These are phyloP conservation scores for Amphiura filiformis DNA, from an alignment of 35 echinoderm and acorn worm species.

Conservation along the genomic window DNA sequence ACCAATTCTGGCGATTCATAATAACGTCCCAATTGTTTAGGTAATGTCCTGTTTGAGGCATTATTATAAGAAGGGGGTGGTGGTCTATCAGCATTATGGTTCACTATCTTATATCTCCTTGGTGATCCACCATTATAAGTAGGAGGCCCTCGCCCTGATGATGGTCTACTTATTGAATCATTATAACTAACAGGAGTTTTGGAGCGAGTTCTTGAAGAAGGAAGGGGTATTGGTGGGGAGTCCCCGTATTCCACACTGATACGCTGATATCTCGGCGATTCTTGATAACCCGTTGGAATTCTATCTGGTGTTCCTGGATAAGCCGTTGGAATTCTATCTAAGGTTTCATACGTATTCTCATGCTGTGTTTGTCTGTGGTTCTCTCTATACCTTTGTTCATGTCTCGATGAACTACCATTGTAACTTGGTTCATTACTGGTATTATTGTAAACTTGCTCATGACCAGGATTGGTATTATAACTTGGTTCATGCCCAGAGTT, in stretches of 20 bases:
- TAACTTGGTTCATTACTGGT: too few species aligned
- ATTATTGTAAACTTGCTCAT: not conserved
- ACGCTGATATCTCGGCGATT: not conserved
- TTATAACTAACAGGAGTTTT: constrained; percentile 10
- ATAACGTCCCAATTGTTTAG: constrained; percentile 49
- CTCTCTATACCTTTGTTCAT: not conserved
- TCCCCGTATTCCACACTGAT: not conserved
- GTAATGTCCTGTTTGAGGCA: constrained; percentile 22
- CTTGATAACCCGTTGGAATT: not conserved
- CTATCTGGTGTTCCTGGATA: not conserved
- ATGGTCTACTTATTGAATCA: not conserved
- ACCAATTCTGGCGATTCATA: constrained; percentile 73
- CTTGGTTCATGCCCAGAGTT: not conserved
- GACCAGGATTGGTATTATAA: not conserved
- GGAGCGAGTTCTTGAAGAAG: not conserved
- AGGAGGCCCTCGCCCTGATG: constrained; percentile 19
- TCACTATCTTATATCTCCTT: not conserved
- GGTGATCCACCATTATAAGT: constrained; percentile 15
- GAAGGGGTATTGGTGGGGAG: not conserved
- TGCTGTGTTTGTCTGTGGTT: not conserved
- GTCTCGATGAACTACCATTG: not conserved
- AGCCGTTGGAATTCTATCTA: not conserved
- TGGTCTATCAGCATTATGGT: constrained; percentile 16
- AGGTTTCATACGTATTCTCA: not conserved
- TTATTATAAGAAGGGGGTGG: constrained; percentile 48